Conservation (phyloP, 1,140 invertebrate species). For the Penaeus indicus region DNA sequence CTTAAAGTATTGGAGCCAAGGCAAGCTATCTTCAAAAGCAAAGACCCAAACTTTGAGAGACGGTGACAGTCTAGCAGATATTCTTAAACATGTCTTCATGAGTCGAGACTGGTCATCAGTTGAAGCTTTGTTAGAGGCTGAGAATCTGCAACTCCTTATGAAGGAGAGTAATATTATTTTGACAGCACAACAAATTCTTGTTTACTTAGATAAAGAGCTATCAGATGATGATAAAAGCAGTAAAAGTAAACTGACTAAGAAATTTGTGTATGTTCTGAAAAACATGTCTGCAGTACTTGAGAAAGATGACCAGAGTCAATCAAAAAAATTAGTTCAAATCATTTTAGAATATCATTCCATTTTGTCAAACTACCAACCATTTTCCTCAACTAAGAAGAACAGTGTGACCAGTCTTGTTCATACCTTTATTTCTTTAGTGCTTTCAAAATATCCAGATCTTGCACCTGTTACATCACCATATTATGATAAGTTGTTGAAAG, state of each 20-base stretch:
- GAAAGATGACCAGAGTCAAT: neutral
- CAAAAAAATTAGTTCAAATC: neutral
- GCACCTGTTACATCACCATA: constrained; percentile 30
- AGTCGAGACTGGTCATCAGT: constrained; percentile 37
- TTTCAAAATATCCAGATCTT: constrained; percentile 29
- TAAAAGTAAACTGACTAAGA: constrained; percentile 19
- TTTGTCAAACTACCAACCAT: constrained; percentile 32
- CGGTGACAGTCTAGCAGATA: constrained; percentile 21
- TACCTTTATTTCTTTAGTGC: constrained; percentile 10
- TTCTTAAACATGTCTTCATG: constrained; percentile 45
- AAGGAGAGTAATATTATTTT: constrained; percentile 4
- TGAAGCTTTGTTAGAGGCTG: constrained; percentile 3
- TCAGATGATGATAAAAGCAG: neutral
- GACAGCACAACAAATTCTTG: constrained; percentile 27
- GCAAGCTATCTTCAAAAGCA: neutral
- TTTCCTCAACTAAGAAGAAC: constrained; percentile 7
- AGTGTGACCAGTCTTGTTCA: constrained; percentile 17
- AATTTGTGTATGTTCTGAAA: constrained; percentile 4
- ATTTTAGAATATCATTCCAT: constrained; percentile 42
- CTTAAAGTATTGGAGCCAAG: constrained; percentile 28
- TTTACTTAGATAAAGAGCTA: constrained; percentile 29
- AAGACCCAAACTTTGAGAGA: neutral
- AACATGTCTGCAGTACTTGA: constrained; percentile 4
- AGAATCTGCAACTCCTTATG: constrained; percentile 12
- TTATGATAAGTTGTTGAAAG: constrained; percentile 28